Evolutionary conservation across 2,113 vertebrate species (phyloP), one percentile per base, ranked within the genome.

Genomic region (Malurus alboscapulatus): DNA sequence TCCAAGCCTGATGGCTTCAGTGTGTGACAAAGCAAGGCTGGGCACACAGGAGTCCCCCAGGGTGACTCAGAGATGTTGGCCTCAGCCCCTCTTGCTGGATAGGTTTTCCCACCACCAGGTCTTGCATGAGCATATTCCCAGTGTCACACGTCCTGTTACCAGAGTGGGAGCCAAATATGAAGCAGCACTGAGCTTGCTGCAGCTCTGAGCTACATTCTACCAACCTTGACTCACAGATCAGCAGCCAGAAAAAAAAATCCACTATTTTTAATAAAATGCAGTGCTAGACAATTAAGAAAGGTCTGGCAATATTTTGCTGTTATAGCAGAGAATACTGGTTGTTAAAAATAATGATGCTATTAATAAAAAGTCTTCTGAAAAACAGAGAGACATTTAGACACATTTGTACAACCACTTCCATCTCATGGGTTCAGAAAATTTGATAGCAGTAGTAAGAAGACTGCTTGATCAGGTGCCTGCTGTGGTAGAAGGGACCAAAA

Each of bases 251-350:
- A 73, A 48, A 63, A 63, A n/a, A 48, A 30, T 12, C 14, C 3
- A 0, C 27, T 17, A 6, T 54, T 91, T 79, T 87, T 29, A 90
- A 76, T 42, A 83, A 90, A 95, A 80, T 80, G 34, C 63, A 50
- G 74, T 66, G 50, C 72, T 54, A 85, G 79, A 80, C 63, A 77
- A 88, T 93, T 94, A 91, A 86, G 40, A 89, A 85, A 42, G 7
- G 34, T 93, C 93, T 93, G 78, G 36, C 82, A 92, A 58, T 29
- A 82, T 83, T 90, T 71, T 88, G 51, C 75, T 92, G 85, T 83
- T 74, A 36, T 47, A 76, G 45, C 14, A 66, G 59, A 29, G 54
- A 95, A 83, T 74, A 30, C 38, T 47, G 26, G 54, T 30, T 77
- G 72, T 90, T 67, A 90, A 93, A 96, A 94, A 79, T 80, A 88